Evolutionary conservation across 2,888 invertebrate species (phyloP), one percentile per base, ranked within the genome.

Genomic region (Pyrocoelia pectoralis): DNA sequence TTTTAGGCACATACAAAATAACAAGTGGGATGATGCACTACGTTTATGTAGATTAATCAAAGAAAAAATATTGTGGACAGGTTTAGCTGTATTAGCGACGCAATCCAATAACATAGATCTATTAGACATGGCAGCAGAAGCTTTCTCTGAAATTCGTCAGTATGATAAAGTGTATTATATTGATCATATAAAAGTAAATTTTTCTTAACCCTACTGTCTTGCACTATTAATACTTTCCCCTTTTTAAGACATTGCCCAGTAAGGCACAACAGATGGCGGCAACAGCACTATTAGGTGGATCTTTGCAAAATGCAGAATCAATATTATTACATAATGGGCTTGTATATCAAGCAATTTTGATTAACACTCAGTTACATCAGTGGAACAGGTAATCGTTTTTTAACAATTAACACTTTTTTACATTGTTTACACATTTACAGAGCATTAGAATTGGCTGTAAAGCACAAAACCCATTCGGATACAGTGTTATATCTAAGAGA

Each of bases 111-210:
- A 92, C 77, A 74, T 75, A 59, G 74, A 76, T 54, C 93, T 97
- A 73, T 81, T 97, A 56, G 88, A 91, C 61, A 91, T 95, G 4
- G 97, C 98, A 12, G 98, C 98, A 83, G 94, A 97, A 76, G 95
- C 97, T 0, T 99, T 95, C 79, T 93, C 97, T 6, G 92, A 93
- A 8, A 90, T 96, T n/a, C 86, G 90, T 72, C 90, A 94, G 81
- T 90, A 87, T 61, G 92, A 95, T 74, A 94, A 95, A 87, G 94
- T 95, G 1, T 88, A 89, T 73, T 95, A 93, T 74, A 88, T 95
- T 70, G 92, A 92, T 74, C 86, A 93, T 74, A 87, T 95, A 33
- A 91, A 92, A 83, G 92, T 92, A 81, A 8, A 24, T 24, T 24
- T n/a, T 60, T 66, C 2, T 43, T 17, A 15, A 49, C 14, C 1